phyloP scores from a whole-genome alignment of 2,888 invertebrate genomes.

The Caenorhabditis zanzibari region DNA sequence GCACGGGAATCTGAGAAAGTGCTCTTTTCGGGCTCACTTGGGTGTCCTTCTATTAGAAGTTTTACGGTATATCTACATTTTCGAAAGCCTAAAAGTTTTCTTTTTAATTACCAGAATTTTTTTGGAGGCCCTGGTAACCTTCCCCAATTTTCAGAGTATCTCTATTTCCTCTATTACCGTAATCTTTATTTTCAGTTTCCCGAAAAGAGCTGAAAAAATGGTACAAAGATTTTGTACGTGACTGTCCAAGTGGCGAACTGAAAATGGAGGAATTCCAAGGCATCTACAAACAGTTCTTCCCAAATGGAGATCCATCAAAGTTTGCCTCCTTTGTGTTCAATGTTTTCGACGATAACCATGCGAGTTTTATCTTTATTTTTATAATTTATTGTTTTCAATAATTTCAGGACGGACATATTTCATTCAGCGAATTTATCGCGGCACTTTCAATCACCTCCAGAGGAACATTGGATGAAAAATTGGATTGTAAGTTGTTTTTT shows the following conservation, averaged over 20 bases:
- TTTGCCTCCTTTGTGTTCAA: conserved; percentile 98
- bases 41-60: too few relatives aligned
- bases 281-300: conserved; percentile 97
- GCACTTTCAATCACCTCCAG: conserved; percentile 83
- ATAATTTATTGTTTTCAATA: not conserved
- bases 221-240: conserved; percentile 85
- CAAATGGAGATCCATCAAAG: conserved; percentile 98
- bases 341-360: conserved; percentile 98
- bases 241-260: conserved; percentile 85
- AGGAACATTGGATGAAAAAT: conserved; percentile 83
- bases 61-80: too few relatives aligned
- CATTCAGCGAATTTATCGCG: conserved; percentile 83
- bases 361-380: conserved; percentile 84
- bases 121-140: too few relatives aligned
- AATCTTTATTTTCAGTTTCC: conserved; percentile 83
- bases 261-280: conserved; percentile 84
- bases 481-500: conserved; percentile 83
- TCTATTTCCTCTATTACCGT: not conserved
- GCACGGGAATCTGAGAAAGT: too few relatives aligned
- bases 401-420: conserved; percentile 80
- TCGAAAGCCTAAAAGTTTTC: too few relatives aligned
- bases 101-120: too few relatives aligned
- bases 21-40: too few relatives aligned
- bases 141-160: too few relatives aligned
- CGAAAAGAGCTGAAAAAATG: conserved; percentile 84